Conservation (phyloP, 1,140 invertebrate genomes). For the Bombus consobrinus region DNA sequence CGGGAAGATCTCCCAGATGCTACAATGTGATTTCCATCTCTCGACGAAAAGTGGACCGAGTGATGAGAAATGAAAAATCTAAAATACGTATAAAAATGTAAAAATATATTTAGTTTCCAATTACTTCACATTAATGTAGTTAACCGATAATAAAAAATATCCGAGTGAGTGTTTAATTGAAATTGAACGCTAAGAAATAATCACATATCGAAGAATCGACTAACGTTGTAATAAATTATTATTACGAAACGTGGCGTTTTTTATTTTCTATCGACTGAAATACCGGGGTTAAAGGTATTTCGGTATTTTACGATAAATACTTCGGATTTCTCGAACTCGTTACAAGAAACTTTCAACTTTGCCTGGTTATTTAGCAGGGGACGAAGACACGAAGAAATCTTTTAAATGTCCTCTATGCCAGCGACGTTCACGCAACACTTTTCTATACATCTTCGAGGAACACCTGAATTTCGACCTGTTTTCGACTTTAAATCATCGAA, state of each 20-base stretch:
- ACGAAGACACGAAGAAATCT: not conserved
- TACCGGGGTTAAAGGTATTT: not conserved
- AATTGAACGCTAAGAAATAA: too few relatives aligned
- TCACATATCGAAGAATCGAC: too few relatives aligned
- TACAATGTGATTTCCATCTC: not conserved
- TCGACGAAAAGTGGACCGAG: not conserved
- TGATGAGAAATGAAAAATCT: not conserved
- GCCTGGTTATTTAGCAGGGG: too few relatives aligned
- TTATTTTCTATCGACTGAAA: not conserved
- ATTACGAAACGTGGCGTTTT: not conserved
- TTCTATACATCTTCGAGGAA: slow-evolving; percentile 26
- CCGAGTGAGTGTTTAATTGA: too few relatives aligned
- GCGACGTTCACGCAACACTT: slow-evolving; percentile 38
- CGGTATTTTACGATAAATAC: not conserved
- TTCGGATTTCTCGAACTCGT: not conserved
- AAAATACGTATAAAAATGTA: not conserved
- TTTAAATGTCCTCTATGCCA: slow-evolving; percentile 45
- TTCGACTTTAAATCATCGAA: slow-evolving; percentile 40
- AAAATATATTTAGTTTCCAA: not conserved
- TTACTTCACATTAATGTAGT: too few relatives aligned
- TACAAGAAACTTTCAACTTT: not conserved
- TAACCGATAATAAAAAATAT: too few relatives aligned
- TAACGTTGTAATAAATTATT: not conserved
- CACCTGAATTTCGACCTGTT: slow-evolving; percentile 58
- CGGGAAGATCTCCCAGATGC: too few relatives aligned